These are phyloP conservation scores for Chrysemys picta DNA, from an alignment of 2,113 vertebrate genomes.

Conservation along the genomic window DNA sequence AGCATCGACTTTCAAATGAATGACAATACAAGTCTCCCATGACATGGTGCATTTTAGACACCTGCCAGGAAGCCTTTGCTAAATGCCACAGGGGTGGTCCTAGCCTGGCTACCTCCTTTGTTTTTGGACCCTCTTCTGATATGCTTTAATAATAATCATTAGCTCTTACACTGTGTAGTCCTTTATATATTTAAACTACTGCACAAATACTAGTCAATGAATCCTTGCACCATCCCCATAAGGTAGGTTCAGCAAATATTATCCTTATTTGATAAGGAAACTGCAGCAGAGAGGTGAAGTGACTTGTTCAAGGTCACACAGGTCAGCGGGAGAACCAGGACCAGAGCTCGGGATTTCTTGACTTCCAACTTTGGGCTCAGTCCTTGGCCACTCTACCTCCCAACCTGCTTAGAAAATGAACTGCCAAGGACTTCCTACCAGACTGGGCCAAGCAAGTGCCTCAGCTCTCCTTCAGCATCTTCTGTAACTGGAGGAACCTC, in stretches of 20 bases:
- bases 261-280: background rate
- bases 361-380: background rate
- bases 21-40: background rate
- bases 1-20: background rate
- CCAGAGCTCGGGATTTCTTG: background rate
- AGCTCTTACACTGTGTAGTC: background rate
- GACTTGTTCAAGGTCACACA: background rate
- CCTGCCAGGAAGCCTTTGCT: fast-evolving
- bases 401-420: background rate
- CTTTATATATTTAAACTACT: background rate
- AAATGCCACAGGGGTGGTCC: fast-evolving
- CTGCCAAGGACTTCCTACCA: background rate
- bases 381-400: background rate
- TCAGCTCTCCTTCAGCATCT: background rate
- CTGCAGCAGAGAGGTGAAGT: background rate
- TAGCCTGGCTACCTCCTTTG: fast-evolving
- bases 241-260: background rate
- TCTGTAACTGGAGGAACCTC: background rate
- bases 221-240: background rate
- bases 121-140: background rate
- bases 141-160: fast-evolving
- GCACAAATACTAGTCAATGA: background rate
- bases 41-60: background rate
- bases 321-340: background rate
- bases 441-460: background rate